These are phyloP conservation scores for Sitta europaea DNA, from an alignment of 2,113 vertebrate genomes.

Conservation along the genomic window DNA sequence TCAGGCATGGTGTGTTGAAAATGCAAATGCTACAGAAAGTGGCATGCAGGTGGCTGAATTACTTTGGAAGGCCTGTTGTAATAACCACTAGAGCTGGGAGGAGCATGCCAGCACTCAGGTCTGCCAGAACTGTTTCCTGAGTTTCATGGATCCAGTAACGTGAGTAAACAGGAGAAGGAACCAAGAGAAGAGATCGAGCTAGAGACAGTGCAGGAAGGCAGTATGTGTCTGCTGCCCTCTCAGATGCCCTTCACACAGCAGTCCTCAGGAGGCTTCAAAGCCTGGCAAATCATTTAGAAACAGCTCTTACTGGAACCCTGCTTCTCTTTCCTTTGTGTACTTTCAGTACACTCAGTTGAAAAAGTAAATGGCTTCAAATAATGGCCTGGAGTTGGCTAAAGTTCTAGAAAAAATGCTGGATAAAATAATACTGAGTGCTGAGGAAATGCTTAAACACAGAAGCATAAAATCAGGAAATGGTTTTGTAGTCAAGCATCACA, in stretches of 20 bases:
- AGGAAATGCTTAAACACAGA: background rate
- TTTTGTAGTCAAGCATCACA: background rate
- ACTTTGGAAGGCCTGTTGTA: background rate
- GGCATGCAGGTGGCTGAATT: background rate
- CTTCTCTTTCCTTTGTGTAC: background rate
- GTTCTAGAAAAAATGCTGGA: background rate
- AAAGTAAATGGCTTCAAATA: background rate
- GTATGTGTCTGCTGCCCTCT: background rate
- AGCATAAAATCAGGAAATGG: background rate
- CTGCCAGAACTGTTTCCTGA: background rate
- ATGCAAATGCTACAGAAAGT: background rate
- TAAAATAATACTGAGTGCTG: background rate
- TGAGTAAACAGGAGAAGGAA: background rate
- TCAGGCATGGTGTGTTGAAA: background rate
- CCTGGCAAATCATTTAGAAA: background rate
- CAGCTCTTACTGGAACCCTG: background rate
- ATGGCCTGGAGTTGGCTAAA: background rate
- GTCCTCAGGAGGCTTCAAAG: background rate
- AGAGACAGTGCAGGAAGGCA: background rate
- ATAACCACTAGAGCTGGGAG: background rate
- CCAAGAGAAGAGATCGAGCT: background rate
- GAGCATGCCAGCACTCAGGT: background rate
- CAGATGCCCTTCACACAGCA: background rate
- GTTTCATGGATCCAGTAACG: background rate
- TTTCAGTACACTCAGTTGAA: background rate